A percentile compares a stretch with the other conserved stretches of the same genome.
Conservation (phyloP, 2,113 vertebrate genomes). For the Acanthochromis polyacanthus region DNA sequence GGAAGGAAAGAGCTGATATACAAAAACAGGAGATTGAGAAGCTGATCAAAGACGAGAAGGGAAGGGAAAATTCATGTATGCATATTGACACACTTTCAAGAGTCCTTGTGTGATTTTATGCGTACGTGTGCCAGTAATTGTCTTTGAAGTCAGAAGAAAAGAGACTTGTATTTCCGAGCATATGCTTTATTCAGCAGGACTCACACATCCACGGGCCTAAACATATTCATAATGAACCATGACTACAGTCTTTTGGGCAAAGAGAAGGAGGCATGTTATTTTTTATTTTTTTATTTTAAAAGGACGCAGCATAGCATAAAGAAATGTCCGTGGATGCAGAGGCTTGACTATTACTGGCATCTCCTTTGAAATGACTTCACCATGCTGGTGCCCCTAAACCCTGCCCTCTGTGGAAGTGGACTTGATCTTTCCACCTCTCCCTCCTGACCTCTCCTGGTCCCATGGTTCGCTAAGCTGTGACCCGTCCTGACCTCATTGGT, state of each 20-base stretch:
- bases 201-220: conserved; percentile 31
- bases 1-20: conserved; percentile 3
- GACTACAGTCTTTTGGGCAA: conserved; percentile 12
- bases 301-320: neutral
- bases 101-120: conserved; percentile 38
- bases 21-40: conserved; percentile 30
- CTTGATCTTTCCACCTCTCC: conserved; percentile 74
- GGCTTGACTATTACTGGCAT: conserved; percentile 29
- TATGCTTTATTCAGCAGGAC: conserved; percentile 64
- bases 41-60: conserved; percentile 55
- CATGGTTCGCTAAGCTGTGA: conserved; percentile 72
- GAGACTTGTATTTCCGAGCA: conserved; percentile 44
- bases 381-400: conserved; percentile 23
- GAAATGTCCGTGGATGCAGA: neutral
- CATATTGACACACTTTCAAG: conserved; percentile 46
- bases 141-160: conserved; percentile 71
- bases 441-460: conserved; percentile 64
- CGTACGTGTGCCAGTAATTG: conserved; percentile 27
- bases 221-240: conserved; percentile 49
- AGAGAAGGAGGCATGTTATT: conserved; percentile 12
- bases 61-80: conserved; percentile 40
- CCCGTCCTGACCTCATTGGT: conserved; percentile 57
- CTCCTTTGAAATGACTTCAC: conserved; percentile 46
- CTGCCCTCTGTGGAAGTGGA: conserved; percentile 77
- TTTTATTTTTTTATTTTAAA: conserved; percentile 10